Base-by-base conservation (phyloP, 2,797 vertebrate genomes). In the Tapera naevia region DNA sequence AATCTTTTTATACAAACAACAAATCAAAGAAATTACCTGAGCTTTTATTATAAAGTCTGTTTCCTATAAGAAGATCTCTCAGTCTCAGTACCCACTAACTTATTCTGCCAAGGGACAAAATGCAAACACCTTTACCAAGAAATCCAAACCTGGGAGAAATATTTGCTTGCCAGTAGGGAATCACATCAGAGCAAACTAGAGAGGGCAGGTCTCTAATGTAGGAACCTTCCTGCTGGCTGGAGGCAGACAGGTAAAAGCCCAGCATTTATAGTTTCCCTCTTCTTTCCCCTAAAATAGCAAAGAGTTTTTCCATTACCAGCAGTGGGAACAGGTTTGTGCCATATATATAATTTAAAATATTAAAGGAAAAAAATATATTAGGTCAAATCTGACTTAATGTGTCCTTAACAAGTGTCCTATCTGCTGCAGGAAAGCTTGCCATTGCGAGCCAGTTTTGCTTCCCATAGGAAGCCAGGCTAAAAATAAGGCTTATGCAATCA, bases 401-500 rank as follows among this genome's bases (percentile, higher is more conserved):
- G 17, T 75, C 18, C 70, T 67, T 51, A 23, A 23, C 25, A 80
- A 90, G 56, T 18, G n/a, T 70, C 64, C 90, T 67, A 10, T 71
- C 60, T 91, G 70, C 60, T 94, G 43, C 60, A 75, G 58, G 62
- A 80, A 81, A 84, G 21, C 41, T 41, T 70, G 46, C 67, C 74
- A 60, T 48, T 70, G 86, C 80, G 81, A 86, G 83, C 64, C 80
- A 94, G 73, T 41, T 79, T 75, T 86, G 37, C 76, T 89, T 89
- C 80, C 86, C 67, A 71, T 82, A 82, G 94, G 53, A 95, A 95
- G 83, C 53, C 80, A 86, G 75, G 65, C 92, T 96, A 96, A 96
- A 96, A 96, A 96, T 96, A 96, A 91, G 80, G 81, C 90, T 96
- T 95, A 96, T 95, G 95, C 94, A 96, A 93, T 89, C 17, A 0